phyloP scores from a whole-genome alignment of 2,797 vertebrate genomes.

The Chloroceryle amazona region DNA sequence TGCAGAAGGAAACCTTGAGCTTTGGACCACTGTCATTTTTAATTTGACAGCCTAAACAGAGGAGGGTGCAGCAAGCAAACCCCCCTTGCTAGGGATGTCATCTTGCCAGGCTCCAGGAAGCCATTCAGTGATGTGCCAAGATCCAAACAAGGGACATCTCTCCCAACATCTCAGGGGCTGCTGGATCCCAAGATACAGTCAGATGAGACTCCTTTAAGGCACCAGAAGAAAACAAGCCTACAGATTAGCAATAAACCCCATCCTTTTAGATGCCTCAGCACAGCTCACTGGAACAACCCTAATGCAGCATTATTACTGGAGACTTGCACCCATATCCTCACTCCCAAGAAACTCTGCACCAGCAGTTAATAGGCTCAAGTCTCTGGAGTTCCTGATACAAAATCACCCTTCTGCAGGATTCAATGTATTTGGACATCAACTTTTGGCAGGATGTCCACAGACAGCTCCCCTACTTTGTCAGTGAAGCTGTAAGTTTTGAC shows the following conservation, averaged over 20 bases:
- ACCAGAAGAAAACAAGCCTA: neutral
- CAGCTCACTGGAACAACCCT: neutral
- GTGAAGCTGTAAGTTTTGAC: neutral
- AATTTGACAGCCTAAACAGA: neutral
- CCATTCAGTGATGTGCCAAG: too few relatives aligned
- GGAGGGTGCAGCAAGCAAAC: neutral
- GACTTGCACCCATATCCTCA: neutral
- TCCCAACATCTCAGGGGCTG: neutral
- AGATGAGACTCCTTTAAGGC: neutral
- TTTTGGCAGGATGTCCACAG: neutral
- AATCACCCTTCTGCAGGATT: neutral
- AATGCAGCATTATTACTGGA: neutral
- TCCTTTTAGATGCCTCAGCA: neutral
- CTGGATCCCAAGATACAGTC: neutral
- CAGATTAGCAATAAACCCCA: neutral
- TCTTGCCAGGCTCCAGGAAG: neutral
- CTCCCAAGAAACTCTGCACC: neutral
- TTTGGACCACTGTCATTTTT: neutral
- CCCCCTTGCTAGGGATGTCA: fast-evolving
- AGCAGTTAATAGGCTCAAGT: neutral
- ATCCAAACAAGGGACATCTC: neutral
- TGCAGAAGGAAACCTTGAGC: neutral
- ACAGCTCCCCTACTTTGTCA: neutral
- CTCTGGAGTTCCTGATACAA: neutral
- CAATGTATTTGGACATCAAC: neutral